phyloP scores from a whole-genome alignment of 2,888 invertebrate genomes.

The Atrina japonica region DNA sequence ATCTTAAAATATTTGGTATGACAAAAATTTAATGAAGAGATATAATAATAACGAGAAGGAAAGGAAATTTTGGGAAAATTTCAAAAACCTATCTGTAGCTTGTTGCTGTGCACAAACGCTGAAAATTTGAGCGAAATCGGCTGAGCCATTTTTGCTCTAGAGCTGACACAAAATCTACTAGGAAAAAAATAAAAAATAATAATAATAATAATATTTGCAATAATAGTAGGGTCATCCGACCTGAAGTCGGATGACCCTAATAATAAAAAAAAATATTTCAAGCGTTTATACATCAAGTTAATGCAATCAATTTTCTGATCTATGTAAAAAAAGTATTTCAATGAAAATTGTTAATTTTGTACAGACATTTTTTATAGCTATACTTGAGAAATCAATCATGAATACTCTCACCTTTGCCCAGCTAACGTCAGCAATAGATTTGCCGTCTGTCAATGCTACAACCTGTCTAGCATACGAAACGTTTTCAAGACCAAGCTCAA shows the following conservation, averaged over 20 bases:
- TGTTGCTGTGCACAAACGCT: too few relatives aligned
- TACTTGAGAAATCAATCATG: not conserved
- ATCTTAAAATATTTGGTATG: too few relatives aligned
- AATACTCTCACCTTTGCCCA: conserved; percentile 76
- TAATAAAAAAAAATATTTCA: not conserved
- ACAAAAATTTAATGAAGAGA: too few relatives aligned
- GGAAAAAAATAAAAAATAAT: not conserved
- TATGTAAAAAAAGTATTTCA: not conserved
- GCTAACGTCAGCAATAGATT: conserved; percentile 76
- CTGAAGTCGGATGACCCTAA: too few relatives aligned
- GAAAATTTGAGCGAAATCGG: too few relatives aligned
- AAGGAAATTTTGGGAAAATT: too few relatives aligned
- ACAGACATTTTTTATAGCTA: not conserved
- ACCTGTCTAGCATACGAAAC: conserved; percentile 75
- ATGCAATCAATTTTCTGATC: not conserved
- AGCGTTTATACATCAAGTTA: not conserved
- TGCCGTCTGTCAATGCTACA: conserved; percentile 74
- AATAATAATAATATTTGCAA: too few relatives aligned
- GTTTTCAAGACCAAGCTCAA: conserved; percentile 75
- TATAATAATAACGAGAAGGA: too few relatives aligned
- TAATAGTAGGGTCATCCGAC: too few relatives aligned
- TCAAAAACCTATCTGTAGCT: too few relatives aligned
- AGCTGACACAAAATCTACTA: too few relatives aligned
- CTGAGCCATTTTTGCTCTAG: too few relatives aligned
- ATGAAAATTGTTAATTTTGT: not conserved